Evolutionary conservation across 1,140 invertebrate species (phyloP).

Genomic region (Bombus difficillimus): DNA sequence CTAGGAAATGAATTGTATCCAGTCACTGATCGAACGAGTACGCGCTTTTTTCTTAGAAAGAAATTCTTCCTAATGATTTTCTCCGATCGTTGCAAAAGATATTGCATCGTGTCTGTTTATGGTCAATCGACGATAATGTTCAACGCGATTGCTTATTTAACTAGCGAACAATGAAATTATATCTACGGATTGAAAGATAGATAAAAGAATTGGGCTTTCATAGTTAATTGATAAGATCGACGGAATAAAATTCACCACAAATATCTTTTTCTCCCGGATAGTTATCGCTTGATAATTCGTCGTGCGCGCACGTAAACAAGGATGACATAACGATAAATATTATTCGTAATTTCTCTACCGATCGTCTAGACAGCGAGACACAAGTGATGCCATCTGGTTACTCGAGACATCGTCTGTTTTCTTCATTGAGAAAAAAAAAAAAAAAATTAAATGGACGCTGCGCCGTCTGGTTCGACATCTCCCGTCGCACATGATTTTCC

Average conservation of each 20-base stretch:
- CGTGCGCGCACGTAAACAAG: constrained; percentile 21
- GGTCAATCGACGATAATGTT: background rate
- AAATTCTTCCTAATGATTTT: background rate
- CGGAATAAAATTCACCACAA: constrained; percentile 3
- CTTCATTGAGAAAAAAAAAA: background rate
- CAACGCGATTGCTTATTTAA: background rate
- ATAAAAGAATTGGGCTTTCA: constrained; percentile 35
- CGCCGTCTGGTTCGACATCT: background rate
- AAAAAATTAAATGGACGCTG: background rate
- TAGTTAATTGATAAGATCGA: constrained; percentile 28
- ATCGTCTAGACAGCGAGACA: background rate
- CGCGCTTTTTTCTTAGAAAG: background rate
- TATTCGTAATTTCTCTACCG: constrained; percentile 5
- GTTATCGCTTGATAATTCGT: constrained; percentile 23
- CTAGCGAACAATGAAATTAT: background rate
- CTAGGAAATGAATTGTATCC: constrained; percentile 38
- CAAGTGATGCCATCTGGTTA: background rate
- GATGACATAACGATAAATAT: constrained; percentile 57
- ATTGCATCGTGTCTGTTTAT: too few species aligned
- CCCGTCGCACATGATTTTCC: background rate
- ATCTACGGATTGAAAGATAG: background rate
- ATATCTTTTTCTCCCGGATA: constrained; percentile 38
- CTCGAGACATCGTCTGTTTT: background rate
- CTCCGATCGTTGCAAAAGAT: background rate
- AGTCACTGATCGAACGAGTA: background rate